These are phyloP conservation scores for Leptinotarsa texana DNA, from an alignment of 1,140 invertebrate genomes.

Conservation along the genomic window DNA sequence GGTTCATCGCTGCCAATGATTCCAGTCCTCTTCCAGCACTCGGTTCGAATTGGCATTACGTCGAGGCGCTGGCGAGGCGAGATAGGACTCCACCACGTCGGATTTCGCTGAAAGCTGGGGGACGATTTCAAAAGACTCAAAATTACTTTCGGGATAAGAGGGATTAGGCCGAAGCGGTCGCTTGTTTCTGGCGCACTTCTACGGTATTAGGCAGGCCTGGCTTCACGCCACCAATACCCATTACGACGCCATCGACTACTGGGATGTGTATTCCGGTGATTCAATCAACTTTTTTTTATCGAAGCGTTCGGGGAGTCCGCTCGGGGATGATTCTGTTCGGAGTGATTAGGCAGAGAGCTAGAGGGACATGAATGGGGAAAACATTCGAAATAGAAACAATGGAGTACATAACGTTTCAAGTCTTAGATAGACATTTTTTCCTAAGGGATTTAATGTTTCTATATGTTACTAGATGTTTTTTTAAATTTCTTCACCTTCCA, in stretches of 20 bases:
- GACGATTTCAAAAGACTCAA: constrained; percentile 58
- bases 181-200: constrained; percentile 52
- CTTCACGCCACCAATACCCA: constrained; percentile 49
- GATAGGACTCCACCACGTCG: constrained; percentile 49
- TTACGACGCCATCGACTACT: constrained; percentile 48
- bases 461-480: no score
- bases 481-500: no score
- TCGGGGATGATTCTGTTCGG: not conserved
- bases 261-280: constrained; percentile 33
- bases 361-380: not conserved
- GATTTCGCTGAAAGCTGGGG: constrained; percentile 54
- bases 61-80: constrained; percentile 43
- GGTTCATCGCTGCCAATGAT: not conserved
- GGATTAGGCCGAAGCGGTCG: constrained; percentile 54
- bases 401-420: not conserved
- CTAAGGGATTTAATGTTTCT: not conserved
- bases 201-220: constrained; percentile 51
- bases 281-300: constrained; percentile 46
- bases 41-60: constrained; percentile 1
- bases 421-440: not conserved
- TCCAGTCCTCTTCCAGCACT: not conserved
- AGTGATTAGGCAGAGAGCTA: not conserved
- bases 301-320: constrained; percentile 15
- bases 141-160: constrained; percentile 58
- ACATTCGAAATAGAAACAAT: not conserved